phyloP scores from a whole-genome alignment of 2,888 invertebrate species.

The Aethes cnicana region DNA sequence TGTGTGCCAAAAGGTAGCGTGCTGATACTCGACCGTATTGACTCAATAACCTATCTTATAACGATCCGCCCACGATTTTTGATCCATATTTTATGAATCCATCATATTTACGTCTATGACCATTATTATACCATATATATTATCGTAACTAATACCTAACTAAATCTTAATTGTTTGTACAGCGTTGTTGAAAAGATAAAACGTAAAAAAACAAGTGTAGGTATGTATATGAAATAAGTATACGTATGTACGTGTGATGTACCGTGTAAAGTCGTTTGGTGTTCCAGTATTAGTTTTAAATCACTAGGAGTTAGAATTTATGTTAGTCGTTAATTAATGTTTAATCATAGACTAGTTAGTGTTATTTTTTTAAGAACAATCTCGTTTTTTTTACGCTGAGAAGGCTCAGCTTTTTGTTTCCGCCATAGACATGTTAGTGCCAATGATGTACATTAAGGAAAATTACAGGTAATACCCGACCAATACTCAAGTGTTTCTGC shows the following conservation, averaged over 20 bases:
- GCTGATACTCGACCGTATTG: slow-evolving; percentile 19
- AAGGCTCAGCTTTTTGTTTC: slow-evolving; percentile 49
- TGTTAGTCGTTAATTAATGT: slow-evolving; percentile 78
- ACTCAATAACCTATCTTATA: slow-evolving; percentile 34
- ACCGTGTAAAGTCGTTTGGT: slow-evolving; percentile 57
- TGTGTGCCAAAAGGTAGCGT: too few relatives aligned
- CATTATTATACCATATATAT: slow-evolving; percentile 38
- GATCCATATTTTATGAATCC: slow-evolving; percentile 43
- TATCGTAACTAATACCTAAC: slow-evolving; percentile 46
- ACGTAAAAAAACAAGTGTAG: slow-evolving; percentile 53
- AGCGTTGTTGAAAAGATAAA: slow-evolving; percentile 58
- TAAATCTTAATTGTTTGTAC: slow-evolving; percentile 65
- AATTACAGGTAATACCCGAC: slow-evolving; percentile 36
- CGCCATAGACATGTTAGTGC: slow-evolving; percentile 52
- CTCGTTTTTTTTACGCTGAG: slow-evolving; percentile 56
- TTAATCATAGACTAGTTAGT: slow-evolving; percentile 58
- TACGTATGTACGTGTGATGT: slow-evolving; percentile 55
- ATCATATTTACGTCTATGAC: slow-evolving; percentile 40
- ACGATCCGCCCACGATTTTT: slow-evolving; percentile 52
- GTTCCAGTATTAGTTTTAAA: slow-evolving; percentile 77
- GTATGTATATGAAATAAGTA: slow-evolving; percentile 45
- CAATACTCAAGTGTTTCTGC: slow-evolving; percentile 41
- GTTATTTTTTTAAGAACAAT: slow-evolving; percentile 62
- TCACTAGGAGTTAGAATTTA: slow-evolving; percentile 73
- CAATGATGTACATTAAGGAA: slow-evolving; percentile 40